Base-by-base conservation (phyloP, 2,888 invertebrate species). In the Coenonympha glycerion region DNA sequence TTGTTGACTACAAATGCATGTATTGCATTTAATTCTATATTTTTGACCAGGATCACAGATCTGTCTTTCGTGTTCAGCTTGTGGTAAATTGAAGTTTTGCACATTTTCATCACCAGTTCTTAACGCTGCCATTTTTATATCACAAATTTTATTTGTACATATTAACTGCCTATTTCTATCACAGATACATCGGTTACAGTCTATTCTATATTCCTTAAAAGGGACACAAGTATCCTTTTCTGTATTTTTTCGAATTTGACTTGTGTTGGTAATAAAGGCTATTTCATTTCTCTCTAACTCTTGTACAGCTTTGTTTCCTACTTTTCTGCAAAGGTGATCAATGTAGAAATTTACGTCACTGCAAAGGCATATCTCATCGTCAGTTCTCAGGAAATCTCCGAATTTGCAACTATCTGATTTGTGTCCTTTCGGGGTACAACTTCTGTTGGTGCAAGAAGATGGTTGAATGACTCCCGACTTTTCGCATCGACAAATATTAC, bases 401-500 rank as follows among this genome's bases (percentile, higher is more conserved):
- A 53, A 55, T 3, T 47, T 53, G 52, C 80, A 81, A 2, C 8
- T 4, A 8, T 73, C 70, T 1, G 63, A 60, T 53, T 75, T 79
- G 26, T 58, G 56, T 0, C 62, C 65, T 22, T 47, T 18, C 0
- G 16, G 16, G 1, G 16, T 30, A 40, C 80, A 81, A 6, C 8
- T 11, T 46, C 79, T 63, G 8, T 61, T 67, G 2, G 77, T 75
- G 51, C 80, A 81, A 0, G 53, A 53, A 0, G 45, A 41, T 0
- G 62, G 39, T 9, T 65, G 52, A 3, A 77, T 60, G 24, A 45
- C n/a, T 0, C 70, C 67, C 1, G 16, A 57, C 0, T 46, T 2
- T 2, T 60, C 53, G 26, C 79, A 81, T 6, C 52, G 45, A 41
- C 80, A 81, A 33, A 81, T 47, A 40, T 79, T 77, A 49, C 80